Evolutionary conservation across 2,113 vertebrate species (phyloP).

Genomic region (Rutilus rutilus): DNA sequence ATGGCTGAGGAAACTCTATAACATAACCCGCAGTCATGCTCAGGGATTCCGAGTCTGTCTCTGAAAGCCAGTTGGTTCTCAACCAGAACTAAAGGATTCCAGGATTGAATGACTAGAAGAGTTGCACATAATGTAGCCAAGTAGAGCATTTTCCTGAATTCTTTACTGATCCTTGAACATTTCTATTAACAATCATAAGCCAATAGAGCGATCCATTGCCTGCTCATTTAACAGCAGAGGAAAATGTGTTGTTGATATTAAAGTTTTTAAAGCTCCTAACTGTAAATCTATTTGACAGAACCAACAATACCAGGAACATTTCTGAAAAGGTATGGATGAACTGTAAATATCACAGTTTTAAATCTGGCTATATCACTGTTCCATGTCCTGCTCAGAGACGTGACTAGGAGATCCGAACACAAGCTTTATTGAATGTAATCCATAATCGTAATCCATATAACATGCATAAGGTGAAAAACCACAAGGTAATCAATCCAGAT

Average conservation of each 20-base stretch:
- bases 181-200: not conserved
- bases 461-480: too few species aligned
- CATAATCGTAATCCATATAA: too few species aligned
- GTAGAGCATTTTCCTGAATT: not conserved
- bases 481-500: too few species aligned
- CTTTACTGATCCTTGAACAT: not conserved
- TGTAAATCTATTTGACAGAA: not conserved
- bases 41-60: not conserved
- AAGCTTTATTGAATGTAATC: too few species aligned
- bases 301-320: too few species aligned
- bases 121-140: not conserved
- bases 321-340: too few species aligned
- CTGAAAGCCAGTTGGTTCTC: slow-evolving; percentile 22
- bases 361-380: too few species aligned
- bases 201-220: not conserved
- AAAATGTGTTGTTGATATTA: not conserved
- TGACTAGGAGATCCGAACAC: too few species aligned
- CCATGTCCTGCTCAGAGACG: too few species aligned
- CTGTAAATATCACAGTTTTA: too few species aligned
- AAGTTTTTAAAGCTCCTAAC: not conserved
- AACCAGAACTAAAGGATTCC: slow-evolving; percentile 18
- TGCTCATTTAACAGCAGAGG: not conserved
- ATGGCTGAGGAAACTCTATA: not conserved
- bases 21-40: not conserved
- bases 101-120: slow-evolving; percentile 7